Evolutionary conservation across 2,113 vertebrate species (phyloP), one percentile per base, ranked within the genome.

Genomic region (Tragulus kanchil): DNA sequence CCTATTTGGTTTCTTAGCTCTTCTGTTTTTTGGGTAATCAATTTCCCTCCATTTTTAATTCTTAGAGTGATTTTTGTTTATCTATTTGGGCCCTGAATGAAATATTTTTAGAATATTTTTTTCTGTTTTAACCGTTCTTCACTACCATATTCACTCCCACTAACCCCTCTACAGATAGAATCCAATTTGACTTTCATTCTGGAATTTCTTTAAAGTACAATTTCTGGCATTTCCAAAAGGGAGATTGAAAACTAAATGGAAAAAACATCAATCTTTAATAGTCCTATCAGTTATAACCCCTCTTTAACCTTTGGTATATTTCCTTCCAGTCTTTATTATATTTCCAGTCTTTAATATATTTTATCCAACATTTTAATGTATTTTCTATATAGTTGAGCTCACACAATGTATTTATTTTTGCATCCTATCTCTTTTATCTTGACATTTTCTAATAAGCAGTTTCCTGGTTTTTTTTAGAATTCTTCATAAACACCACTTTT

Each of bases 381-480:
- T 73, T 96, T 95, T 95, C 90, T 73, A 82, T 45, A 75, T 21
- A 81, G 90, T 78, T 69, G 56, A 95, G 12, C n/a, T 95, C 36
- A 83, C 36, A 87, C 9, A 82, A 15, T 92, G 1, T 82, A 56
- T 96, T 86, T 94, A n/a, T 94, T 96, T 98, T 97, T 90, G 65
- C 7, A 92, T 91, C 26, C 77, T 96, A 0, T 95, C 59, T 96
- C 93, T 97, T 95, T 86, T 95, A 94, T 79, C 89, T 85, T 96
- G 93, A 90, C 75, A 93, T 97, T 98, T 96, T 93, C 85, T 96
- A 92, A 71, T 89, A 93, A 96, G 62, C 90, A 81, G 79, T 89
- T 95, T n/a, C 13, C 81, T n/a, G 58, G 36, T 2, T 96, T 97
- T 96, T 67, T 93, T 97, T 90, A 85, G 62, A 95, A 87, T 4